These are phyloP conservation scores for Lytechinus pictus DNA, from an alignment of 35 echinoderm and acorn worm species.

Conservation along the genomic window DNA sequence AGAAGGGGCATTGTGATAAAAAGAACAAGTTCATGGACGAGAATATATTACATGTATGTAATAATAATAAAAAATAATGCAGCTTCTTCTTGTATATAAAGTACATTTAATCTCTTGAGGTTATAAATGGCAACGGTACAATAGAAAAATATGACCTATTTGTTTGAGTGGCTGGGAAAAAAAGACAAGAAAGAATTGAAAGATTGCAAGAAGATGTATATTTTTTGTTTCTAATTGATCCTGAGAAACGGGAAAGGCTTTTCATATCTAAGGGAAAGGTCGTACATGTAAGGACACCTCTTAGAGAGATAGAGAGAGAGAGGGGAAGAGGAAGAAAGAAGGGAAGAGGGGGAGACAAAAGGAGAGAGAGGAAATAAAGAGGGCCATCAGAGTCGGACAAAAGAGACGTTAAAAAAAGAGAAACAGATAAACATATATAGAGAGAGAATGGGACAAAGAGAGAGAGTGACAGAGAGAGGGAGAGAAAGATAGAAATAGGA, in stretches of 20 bases:
- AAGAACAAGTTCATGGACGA: neutral
- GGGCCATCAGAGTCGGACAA: neutral
- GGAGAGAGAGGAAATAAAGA: neutral
- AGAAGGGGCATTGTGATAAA: neutral
- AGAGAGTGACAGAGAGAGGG: neutral
- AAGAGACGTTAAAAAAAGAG: neutral
- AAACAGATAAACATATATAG: neutral
- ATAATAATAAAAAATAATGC: neutral
- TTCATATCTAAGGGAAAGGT: no score
- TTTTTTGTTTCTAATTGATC: no score
- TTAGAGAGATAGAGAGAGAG: neutral
- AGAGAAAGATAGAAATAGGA: neutral
- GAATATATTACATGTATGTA: neutral
- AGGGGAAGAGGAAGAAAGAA: neutral
- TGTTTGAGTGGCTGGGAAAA: no score
- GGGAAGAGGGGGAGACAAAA: neutral
- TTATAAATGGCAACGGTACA: no score
- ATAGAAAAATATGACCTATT: no score
- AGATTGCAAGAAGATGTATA: no score
- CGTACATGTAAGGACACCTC: no score
- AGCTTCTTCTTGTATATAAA: no score
- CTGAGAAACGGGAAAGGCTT: no score
- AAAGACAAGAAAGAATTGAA: no score
- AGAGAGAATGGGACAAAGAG: neutral
- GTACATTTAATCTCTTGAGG: no score